Base-by-base conservation (phyloP, 2,797 vertebrate genomes). In the Poecilia velifera region DNA sequence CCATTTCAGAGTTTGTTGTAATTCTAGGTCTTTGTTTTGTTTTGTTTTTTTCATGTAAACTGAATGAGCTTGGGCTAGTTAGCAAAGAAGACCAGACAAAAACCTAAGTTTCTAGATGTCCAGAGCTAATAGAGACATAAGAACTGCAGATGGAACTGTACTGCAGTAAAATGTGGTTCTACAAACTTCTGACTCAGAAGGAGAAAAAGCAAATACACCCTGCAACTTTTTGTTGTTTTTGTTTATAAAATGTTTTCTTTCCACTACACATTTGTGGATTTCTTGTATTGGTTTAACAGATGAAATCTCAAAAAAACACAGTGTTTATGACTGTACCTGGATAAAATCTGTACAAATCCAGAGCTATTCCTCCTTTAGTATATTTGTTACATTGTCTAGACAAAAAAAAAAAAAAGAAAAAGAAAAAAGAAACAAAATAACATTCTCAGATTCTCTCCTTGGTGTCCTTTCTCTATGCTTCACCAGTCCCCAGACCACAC, bases 381-480 rank as follows among this genome's bases (percentile, higher is more conserved):
- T 74, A 34, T 41, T 74, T 43, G 12, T 53, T 20, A 39, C 5
- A 59, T 74, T 59, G 43, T 86, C 73, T n/a, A 71, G 0, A n/a
- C 14, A 8, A 9, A 64, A 68, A 88, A 14, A 6, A 9, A 57
- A 9, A 64, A 68, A 88, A 14, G 4, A 9, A 57, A 72, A 87
- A 22, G 4, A 10, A 57, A 72, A 14, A 49, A 22, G 6, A 53
- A 51, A 51, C 4, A 49, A 51, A 49, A 49, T 49, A 20, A 74
- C 57, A 85, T 79, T 72, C 25, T 55, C n/a, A 6, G 6, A 41
- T 72, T 66, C 34, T 68, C 75, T 76, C 41, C 72, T 82, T 76
- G 57, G 10, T 89, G 83, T 93, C 89, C 84, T 91, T 84, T 83
- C 34, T 62, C 36, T 66, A 34, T 64, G 79, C 78, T 78, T 74